Evolutionary conservation across 2,113 vertebrate species (phyloP), one percentile per base, ranked within the genome.

Genomic region (Callospermophilus lateralis): DNA sequence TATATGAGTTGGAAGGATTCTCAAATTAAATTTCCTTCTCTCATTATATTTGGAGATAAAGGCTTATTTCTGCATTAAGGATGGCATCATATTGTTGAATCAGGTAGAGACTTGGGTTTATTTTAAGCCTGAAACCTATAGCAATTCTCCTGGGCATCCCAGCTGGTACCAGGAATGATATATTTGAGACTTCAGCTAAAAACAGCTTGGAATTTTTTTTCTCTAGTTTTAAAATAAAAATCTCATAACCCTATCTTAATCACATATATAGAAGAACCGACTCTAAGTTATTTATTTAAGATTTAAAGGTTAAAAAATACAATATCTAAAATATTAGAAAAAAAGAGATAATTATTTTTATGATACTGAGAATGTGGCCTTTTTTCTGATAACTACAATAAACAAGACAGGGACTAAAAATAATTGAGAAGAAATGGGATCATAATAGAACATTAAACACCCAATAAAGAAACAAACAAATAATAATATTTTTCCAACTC

Each of bases 101-200:
- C 91, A 94, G 53, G 37, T 89, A 89, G 48, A 96, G 39, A 88
- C 13, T 19, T 72, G n/a, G 63, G 58, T 91, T 94, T 93, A 95
- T 92, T 96, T 89, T 84, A 95, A 96, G 67, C 58, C 63, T 89
- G 63, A 94, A 97, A 90, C 68, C 55, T 96, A 92, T 17, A 78
- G 48, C 39, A 95, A 67, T 65, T 95, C 84, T 94, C 51, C 93
- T 90, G 78, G 79, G 70, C 19, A 97, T 3, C 5, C 55, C 53
- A 91, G 58, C 65, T 95, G 74, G 34, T 84, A 80, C 48, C 74
- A 94, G 53, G 28, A 89, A 93, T 42, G 77, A 93, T 67, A 84
- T 65, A 94, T 61, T 86, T 94, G 55, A 95, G 30, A 28, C 1
- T 70, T 86, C 32, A 77, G 32, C 76, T 94, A 94, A 97, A 97